Base-by-base conservation (phyloP, 1,140 invertebrate species). In the Ceratoteleas bidentatus region DNA sequence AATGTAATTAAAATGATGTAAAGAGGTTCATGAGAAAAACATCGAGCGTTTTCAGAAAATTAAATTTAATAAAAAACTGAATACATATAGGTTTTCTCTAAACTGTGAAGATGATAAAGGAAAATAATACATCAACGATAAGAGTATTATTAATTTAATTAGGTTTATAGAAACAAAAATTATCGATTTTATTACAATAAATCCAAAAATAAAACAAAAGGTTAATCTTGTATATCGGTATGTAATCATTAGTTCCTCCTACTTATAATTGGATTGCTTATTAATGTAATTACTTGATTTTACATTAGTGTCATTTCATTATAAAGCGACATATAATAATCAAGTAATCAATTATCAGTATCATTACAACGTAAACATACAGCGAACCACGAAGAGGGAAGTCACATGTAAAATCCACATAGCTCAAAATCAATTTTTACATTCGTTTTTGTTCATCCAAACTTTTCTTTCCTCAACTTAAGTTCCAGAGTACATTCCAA, bases 121-220 rank as follows among this genome's bases (percentile, higher is more conserved):
- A 47, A 56, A 54, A 49, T 70, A 81, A 60, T 62, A 53, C 60
- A 82, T 45, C 62, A 60, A 84, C 78, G 85, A 79, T 88, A 87
- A 89, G 86, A 89, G 85, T 86, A 86, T 73, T 85, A 83, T 85
- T 86, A 89, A 88, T 90, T 90, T 89, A 90, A 89, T 90, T 89
- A 87, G 80, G 88, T 87, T 88, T 70, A 2, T 85, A 78, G 77
- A 88, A 87, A 83, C 58, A 86, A 86, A 84, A 83, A 56, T 74
- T 80, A 86, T 83, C 10, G 13, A 72, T 81, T 81, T 87, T 84
- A 53, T 72, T 85, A 77, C 53, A 79, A 83, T 77, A 24, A 24
- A 24, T 83, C 82, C 84, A 61, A 66, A 70, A 84, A 83, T 78
- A 79, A 78, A 83, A 50, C n/a, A n/a, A 78, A 64, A 13, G 3